phyloP scores from a whole-genome alignment of 2,888 invertebrate species.

The Brachyptera risi region DNA sequence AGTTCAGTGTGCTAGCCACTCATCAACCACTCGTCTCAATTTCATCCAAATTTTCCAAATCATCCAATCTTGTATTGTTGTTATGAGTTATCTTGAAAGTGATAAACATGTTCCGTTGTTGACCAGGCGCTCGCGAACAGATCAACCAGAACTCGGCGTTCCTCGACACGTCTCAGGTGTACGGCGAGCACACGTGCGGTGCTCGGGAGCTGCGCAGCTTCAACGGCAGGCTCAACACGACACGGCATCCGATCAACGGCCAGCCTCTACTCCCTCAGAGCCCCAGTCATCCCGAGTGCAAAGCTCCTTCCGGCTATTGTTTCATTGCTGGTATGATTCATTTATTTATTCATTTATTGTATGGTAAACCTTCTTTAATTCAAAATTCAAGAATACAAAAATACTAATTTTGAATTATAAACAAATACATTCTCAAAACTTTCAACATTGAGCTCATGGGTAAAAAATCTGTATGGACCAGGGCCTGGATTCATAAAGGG shows the following conservation, averaged over 20 bases:
- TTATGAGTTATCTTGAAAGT: too few relatives aligned
- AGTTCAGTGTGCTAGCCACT: too few relatives aligned
- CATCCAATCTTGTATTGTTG: too few relatives aligned
- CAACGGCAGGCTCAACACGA: slow-evolving; percentile 78
- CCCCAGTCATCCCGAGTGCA: slow-evolving; percentile 80
- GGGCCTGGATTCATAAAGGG: too few relatives aligned
- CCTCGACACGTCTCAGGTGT: slow-evolving; percentile 81
- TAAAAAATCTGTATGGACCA: too few relatives aligned
- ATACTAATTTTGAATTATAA: too few relatives aligned
- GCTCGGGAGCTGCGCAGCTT: slow-evolving; percentile 69
- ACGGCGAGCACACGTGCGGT: slow-evolving; percentile 85
- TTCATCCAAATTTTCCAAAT: too few relatives aligned
- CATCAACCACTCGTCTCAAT: too few relatives aligned
- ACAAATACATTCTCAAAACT: too few relatives aligned
- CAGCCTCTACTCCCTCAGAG: slow-evolving; percentile 78
- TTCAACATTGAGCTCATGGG: too few relatives aligned
- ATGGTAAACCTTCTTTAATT: neutral
- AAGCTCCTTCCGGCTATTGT: slow-evolving; percentile 78
- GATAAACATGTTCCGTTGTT: neutral
- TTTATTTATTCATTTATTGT: neutral
- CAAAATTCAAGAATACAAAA: too few relatives aligned
- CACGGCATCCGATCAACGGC: slow-evolving; percentile 63
- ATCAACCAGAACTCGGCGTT: slow-evolving; percentile 92
- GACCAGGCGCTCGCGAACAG: slow-evolving; percentile 78
- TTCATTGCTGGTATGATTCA: slow-evolving; percentile 77